Base-by-base conservation (phyloP, 2,888 invertebrate species). In the Elegia similella region DNA sequence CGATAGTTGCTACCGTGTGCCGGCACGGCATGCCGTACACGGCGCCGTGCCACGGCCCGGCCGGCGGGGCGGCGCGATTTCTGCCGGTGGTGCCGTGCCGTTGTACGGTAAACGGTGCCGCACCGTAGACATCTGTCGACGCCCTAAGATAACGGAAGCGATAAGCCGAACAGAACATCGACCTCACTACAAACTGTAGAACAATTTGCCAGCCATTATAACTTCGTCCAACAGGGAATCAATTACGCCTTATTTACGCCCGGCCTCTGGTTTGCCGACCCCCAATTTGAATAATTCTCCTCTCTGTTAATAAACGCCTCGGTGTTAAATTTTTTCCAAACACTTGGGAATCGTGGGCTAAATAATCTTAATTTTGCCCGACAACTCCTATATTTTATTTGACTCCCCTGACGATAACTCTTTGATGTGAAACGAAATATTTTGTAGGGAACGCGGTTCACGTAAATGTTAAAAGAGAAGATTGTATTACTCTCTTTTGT, bases 241-340 rank as follows among this genome's bases (percentile, higher is more conserved):
- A 69, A 69, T 72, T 65, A 68, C 63, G n/a, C 7, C 54, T 57
- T 56, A 63, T 68, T 64, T 66, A 64, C 29, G n/a, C 42, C 32
- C 42, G 34, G 7, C 7, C 3, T 2, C 16, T 50, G 48, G 32
- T 50, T 34, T 7, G 50, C 34, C 23, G 50, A 16, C 43, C 57
- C 34, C 46, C 32, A 44, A 69, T 70, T 70, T 72, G 61, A 68
- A 70, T 70, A 67, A 72, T 65, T 68, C 63, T 56, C 57, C 58
- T 60, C 63, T 63, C 60, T 63, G 63, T 59, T 63, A 61, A 61
- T 60, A 63, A 61, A 59, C 58, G 56, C 58, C 52, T 42, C 16
- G 55, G 16, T 63, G 65, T 61, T 43, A 42, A 58, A 61, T 44
- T 55, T 55, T 48, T 57, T 56, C 29, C 23, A 30, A 5, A 54